Evolutionary conservation across 2,888 invertebrate species (phyloP).

Genomic region (Lepetodrilus schrolli): DNA sequence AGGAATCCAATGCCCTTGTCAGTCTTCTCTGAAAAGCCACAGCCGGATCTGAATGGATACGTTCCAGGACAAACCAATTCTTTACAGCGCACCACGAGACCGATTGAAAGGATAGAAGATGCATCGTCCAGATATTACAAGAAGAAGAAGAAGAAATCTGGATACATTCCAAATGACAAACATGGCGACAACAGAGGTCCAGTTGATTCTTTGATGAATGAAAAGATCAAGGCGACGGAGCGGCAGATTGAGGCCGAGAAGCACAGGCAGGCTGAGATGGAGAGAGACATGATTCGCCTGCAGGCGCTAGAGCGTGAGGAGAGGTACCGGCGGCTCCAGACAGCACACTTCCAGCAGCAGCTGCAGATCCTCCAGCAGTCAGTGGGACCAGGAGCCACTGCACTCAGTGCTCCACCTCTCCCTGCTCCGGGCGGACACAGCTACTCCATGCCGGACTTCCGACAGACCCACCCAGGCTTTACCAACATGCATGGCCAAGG

Average conservation of each 20-base stretch:
- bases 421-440: neutral
- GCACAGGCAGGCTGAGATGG: slow-evolving; percentile 55
- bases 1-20: no score
- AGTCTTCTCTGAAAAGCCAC: neutral
- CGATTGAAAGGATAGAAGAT: slow-evolving; percentile 27
- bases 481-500: slow-evolving; percentile 22
- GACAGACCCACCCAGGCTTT: slow-evolving; percentile 14
- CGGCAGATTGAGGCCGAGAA: slow-evolving; percentile 56
- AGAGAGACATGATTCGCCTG: slow-evolving; percentile 53
- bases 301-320: slow-evolving; percentile 58
- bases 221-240: slow-evolving; percentile 51
- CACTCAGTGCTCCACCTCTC: neutral
- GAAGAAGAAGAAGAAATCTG: slow-evolving; percentile 57
- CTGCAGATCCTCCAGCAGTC: slow-evolving; percentile 38
- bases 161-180: slow-evolving; percentile 48
- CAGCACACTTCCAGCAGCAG: slow-evolving; percentile 49
- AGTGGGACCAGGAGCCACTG: neutral
- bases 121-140: slow-evolving; percentile 45
- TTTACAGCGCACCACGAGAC: neutral
- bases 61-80: neutral
- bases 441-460: slow-evolving; percentile 5
- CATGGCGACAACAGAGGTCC: slow-evolving; percentile 48
- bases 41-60: neutral
- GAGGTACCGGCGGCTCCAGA: slow-evolving; percentile 53
- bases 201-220: slow-evolving; percentile 40